These are phyloP conservation scores for Oophaga pumilio DNA, from an alignment of 2,113 vertebrate species.

Conservation along the genomic window DNA sequence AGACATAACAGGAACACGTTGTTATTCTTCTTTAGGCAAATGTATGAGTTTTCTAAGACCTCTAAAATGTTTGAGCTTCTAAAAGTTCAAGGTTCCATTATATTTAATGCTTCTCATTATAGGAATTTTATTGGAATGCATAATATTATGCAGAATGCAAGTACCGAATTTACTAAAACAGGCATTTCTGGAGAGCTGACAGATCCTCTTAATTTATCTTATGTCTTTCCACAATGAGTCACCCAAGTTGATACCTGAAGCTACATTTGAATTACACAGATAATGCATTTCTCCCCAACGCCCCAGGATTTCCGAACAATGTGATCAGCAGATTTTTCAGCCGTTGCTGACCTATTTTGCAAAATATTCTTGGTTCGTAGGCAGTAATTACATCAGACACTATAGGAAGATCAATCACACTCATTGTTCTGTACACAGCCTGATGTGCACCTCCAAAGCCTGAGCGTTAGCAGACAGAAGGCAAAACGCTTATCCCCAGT, in stretches of 20 bases:
- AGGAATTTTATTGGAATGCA: no score
- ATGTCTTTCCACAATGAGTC: background rate
- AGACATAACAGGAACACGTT: no score
- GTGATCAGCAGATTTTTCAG: background rate
- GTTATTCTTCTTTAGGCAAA: no score
- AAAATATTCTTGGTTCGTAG: background rate
- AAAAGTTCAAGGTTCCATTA: no score
- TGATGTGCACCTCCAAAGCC: constrained; percentile 2
- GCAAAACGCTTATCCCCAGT: background rate
- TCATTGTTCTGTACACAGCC: background rate
- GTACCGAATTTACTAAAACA: no score
- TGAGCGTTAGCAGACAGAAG: background rate
- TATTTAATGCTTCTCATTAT: no score
- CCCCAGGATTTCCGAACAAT: background rate
- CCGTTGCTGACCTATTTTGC: constrained; percentile 14
- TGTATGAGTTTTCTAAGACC: no score
- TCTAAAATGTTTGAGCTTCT: no score
- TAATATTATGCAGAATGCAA: no score
- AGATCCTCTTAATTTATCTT: background rate
- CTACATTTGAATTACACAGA: background rate
- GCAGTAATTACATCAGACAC: background rate
- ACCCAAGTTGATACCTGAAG: background rate
- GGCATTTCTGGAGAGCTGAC: no score
- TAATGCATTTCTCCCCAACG: background rate
- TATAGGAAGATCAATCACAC: constrained; percentile 18